phyloP scores from a whole-genome alignment of 2,113 vertebrate species.

The Calyptomena viridis region DNA sequence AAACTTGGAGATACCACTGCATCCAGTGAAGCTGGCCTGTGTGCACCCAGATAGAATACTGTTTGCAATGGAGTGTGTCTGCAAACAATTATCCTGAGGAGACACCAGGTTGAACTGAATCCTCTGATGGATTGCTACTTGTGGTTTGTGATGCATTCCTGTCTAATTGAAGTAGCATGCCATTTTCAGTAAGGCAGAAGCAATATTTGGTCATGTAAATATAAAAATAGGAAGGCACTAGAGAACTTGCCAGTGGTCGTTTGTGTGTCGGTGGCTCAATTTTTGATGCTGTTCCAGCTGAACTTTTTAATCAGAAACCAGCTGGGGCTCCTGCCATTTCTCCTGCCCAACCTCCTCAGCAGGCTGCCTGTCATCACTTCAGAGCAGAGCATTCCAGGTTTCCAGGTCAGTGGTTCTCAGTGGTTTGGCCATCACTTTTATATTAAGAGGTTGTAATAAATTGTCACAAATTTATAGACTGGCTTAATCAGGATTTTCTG shows the following conservation, averaged over 20 bases:
- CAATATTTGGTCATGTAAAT: not conserved
- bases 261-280: not conserved
- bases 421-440: not conserved
- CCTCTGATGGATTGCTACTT: not conserved
- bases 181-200: not conserved
- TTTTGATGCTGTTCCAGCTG: not conserved
- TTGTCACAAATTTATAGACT: not conserved
- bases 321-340: not conserved
- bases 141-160: not conserved
- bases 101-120: not conserved
- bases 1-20: not conserved
- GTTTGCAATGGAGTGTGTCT: not conserved
- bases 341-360: not conserved
- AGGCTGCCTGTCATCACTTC: not conserved
- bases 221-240: not conserved
- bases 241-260: not conserved
- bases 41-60: not conserved
- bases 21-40: not conserved
- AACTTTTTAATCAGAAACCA: conserved; percentile 6
- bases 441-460: not conserved
- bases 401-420: conserved; percentile 1
- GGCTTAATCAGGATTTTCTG: not conserved
- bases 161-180: not conserved
- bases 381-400: not conserved
- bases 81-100: not conserved